Evolutionary conservation across 1,140 invertebrate genomes (phyloP).

Genomic region (Araneus ventricosus): DNA sequence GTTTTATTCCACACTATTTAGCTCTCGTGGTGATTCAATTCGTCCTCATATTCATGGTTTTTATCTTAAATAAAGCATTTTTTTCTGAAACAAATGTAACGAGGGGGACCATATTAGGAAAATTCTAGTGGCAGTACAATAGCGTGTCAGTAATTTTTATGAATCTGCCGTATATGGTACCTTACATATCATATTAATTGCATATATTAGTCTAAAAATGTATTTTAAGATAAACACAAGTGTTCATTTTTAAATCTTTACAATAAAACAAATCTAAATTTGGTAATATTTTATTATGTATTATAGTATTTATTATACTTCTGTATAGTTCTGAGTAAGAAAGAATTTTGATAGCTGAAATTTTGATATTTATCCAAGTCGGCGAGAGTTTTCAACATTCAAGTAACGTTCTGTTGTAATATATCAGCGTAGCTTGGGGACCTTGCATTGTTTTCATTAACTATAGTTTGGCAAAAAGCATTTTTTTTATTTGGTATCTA

Average conservation of each 20-base stretch:
- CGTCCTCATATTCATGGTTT: background rate
- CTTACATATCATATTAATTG: slow-evolving; percentile 22
- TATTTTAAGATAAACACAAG: slow-evolving; percentile 8
- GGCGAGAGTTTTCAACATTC: background rate
- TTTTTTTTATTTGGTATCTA: too few relatives aligned
- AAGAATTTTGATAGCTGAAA: background rate
- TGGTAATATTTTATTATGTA: slow-evolving; percentile 20
- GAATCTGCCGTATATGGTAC: background rate
- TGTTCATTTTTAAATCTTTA: slow-evolving; percentile 16
- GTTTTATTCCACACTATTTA: too few relatives aligned
- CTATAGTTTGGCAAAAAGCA: too few relatives aligned
- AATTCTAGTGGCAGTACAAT: background rate
- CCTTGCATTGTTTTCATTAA: background rate
- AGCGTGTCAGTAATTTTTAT: background rate
- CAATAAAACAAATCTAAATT: slow-evolving; percentile 23
- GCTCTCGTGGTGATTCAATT: too few relatives aligned
- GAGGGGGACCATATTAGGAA: slow-evolving; percentile 2
- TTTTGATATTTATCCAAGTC: slow-evolving; percentile 21
- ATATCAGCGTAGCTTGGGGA: background rate
- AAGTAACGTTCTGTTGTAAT: background rate
- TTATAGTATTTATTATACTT: slow-evolving; percentile 18
- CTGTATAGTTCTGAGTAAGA: background rate
- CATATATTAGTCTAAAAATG: background rate
- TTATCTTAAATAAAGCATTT: background rate
- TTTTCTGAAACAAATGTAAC: background rate